These are phyloP conservation scores for Strix occidentalis DNA, from an alignment of 2,797 vertebrate genomes.

Conservation along the genomic window DNA sequence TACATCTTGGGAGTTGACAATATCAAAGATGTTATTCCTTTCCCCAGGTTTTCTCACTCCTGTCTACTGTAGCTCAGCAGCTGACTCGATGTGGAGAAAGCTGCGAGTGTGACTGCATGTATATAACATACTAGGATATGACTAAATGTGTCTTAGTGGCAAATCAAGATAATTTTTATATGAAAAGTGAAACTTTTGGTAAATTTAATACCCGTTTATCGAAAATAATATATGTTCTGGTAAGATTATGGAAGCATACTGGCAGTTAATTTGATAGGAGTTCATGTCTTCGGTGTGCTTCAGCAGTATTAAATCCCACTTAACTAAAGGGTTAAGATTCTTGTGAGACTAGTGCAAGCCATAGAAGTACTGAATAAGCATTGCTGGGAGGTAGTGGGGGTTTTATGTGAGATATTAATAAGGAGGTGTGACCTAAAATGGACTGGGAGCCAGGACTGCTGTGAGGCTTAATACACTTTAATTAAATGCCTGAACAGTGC, in stretches of 20 bases:
- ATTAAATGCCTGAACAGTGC: not conserved
- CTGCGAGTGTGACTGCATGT: not conserved
- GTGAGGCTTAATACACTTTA: not conserved
- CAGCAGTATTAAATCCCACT: not conserved
- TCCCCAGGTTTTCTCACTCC: conserved; percentile 91
- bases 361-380: not conserved
- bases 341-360: not conserved
- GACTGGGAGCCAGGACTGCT: not conserved
- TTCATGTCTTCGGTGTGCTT: not conserved
- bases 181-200: not conserved
- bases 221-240: not conserved
- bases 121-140: not conserved
- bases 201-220: not conserved
- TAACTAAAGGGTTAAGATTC: conserved; percentile 24
- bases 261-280: not conserved
- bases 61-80: conserved; percentile 82
- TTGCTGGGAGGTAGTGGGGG: not conserved
- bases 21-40: conserved; percentile 96
- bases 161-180: not conserved
- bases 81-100: not conserved
- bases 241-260: not conserved
- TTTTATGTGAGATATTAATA: conserved; percentile 7
- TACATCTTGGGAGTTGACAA: conserved; percentile 92
- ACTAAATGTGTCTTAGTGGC: not conserved
- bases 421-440: not conserved